Conservation (phyloP, 2,113 vertebrate genomes). For the Noturus placidus region DNA sequence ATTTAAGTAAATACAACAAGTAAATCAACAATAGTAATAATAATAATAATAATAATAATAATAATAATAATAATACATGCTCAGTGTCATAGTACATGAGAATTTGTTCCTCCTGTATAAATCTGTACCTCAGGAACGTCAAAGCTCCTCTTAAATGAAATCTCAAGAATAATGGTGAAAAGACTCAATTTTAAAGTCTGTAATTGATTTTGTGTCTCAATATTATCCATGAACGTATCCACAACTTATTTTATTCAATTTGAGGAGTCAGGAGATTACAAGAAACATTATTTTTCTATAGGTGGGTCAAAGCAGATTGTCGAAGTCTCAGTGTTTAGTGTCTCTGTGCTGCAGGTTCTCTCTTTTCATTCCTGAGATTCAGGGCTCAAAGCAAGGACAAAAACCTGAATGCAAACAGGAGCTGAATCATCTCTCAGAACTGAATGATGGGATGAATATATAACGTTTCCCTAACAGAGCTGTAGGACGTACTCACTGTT, state of each 20-base stretch:
- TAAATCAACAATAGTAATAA: neutral
- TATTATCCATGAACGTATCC: neutral
- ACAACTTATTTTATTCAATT: neutral
- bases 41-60: neutral
- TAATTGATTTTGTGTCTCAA: neutral
- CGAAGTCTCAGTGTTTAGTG: neutral
- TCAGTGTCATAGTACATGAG: neutral
- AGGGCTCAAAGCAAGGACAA: constrained; percentile 5
- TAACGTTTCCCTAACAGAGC: neutral
- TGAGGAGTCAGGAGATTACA: neutral
- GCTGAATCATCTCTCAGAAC: neutral
- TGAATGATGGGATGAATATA: neutral
- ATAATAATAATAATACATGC: neutral
- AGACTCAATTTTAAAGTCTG: neutral
- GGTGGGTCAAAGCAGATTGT: constrained; percentile 2
- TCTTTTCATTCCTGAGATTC: constrained; percentile 5
- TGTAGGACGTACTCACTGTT: neutral
- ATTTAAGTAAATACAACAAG: neutral
- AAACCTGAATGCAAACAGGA: neutral
- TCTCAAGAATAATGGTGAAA: neutral
- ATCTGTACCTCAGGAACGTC: neutral
- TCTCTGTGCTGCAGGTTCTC: neutral
- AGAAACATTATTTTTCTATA: neutral
- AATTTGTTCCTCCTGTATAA: neutral
- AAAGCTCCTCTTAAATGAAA: neutral